Evolutionary conservation across 2,797 vertebrate species (phyloP).

Genomic region (Microctenopoma stevenorrisi): DNA sequence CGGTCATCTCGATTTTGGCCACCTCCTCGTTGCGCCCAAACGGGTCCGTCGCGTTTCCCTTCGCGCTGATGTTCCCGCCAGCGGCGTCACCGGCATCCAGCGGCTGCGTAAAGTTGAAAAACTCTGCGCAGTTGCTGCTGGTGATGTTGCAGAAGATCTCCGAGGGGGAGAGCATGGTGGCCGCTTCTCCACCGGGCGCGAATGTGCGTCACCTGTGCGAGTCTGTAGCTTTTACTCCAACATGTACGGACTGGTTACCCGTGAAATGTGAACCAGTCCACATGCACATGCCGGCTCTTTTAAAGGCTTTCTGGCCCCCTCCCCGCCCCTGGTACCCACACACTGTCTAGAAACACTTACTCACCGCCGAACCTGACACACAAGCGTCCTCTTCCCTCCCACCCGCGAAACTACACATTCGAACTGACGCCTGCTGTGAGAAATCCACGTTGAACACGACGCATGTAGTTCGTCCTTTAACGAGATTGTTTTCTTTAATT

Average conservation of each 20-base stretch:
- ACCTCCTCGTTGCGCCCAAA: conserved; percentile 87
- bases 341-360: conserved; percentile 7
- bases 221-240: conserved; percentile 2
- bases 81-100: conserved; percentile 16
- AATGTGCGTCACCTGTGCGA: conserved; percentile 32
- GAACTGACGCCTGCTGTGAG: conserved; percentile 10
- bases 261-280: too few species aligned
- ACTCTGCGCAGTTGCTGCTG: conserved; percentile 40
- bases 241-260: not conserved
- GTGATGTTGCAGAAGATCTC: conserved; percentile 51
- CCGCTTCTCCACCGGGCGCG: conserved; percentile 14
- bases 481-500: too few species aligned
- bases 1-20: conserved; percentile 89
- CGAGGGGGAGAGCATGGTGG: conserved; percentile 46
- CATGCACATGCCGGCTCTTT: conserved; percentile 20
- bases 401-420: conserved; percentile 1
- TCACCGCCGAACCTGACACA: conserved; percentile 5
- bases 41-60: conserved; percentile 66
- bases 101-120: conserved; percentile 12
- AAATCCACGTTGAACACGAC: not conserved
- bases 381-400: conserved; percentile 18
- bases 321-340: not conserved
- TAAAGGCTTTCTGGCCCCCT: conserved; percentile 47
- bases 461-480: too few species aligned
- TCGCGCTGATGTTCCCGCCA: conserved; percentile 39